Conservation (phyloP, 2,797 vertebrate species). For the Gadopsis bispinosus region DNA sequence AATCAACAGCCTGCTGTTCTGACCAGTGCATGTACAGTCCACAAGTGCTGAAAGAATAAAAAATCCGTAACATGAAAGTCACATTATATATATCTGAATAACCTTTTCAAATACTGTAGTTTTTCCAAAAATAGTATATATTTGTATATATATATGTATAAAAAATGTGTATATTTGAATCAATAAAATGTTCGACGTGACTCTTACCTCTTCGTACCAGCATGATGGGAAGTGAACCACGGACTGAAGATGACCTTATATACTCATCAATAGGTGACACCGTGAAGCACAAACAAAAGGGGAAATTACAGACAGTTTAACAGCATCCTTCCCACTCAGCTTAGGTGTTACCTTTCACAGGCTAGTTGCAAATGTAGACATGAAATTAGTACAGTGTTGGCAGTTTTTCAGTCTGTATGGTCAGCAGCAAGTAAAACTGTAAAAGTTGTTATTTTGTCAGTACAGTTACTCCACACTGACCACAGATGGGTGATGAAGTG, state of each 20-base stretch:
- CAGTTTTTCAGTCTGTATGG: conserved; percentile 43
- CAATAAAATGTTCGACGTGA: not conserved
- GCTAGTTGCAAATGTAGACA: conserved; percentile 48
- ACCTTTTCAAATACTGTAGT: not conserved
- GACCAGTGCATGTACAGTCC: not conserved
- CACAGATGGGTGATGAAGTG: not conserved
- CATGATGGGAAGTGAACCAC: conserved; percentile 1
- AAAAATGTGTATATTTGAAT: not conserved
- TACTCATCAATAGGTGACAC: conserved; percentile 26
- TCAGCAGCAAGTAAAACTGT: conserved; percentile 29
- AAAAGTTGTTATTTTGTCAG: not conserved
- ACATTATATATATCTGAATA: not conserved
- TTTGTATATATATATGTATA: not conserved
- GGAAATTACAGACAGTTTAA: conserved; percentile 58
- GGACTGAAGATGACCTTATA: conserved; percentile 24
- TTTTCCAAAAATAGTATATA: not conserved
- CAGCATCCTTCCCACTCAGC: conserved; percentile 27
- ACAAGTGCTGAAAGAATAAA: conserved; percentile 27
- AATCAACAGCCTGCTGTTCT: not conserved
- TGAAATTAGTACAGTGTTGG: conserved; percentile 37
- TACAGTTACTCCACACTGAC: not conserved
- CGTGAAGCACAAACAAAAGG: conserved; percentile 22
- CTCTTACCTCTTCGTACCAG: conserved; percentile 35
- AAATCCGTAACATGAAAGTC: not conserved
- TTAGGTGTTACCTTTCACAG: conserved; percentile 46